phyloP scores from a whole-genome alignment of 2,797 vertebrate species.

The Hylomyscus alleni region DNA sequence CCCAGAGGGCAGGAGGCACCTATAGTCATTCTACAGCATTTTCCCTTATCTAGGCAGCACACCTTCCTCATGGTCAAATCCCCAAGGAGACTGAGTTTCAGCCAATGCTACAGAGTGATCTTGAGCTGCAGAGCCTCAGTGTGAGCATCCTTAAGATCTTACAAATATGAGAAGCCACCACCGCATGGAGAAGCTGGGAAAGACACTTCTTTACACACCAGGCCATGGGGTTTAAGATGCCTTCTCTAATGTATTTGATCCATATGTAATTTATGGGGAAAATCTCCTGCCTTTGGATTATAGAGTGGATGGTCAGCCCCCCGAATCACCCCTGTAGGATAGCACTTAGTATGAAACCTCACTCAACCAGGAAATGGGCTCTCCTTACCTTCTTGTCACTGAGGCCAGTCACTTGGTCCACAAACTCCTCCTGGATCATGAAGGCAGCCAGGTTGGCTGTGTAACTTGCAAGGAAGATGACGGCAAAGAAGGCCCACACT shows the following conservation, averaged over 20 bases:
- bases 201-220: not conserved
- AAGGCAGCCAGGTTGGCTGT: conserved; percentile 99
- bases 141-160: not conserved
- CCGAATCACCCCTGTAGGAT: not conserved
- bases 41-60: not conserved
- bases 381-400: conserved; percentile 97
- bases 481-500: conserved; percentile 99
- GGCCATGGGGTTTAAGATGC: not conserved
- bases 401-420: conserved; percentile 98
- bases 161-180: not conserved
- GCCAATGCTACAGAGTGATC: not conserved
- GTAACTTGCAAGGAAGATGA: conserved; percentile 99
- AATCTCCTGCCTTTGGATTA: not conserved
- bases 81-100: not conserved
- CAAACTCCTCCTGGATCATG: conserved; percentile 99
- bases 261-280: not conserved
- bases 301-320: not conserved
- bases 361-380: not conserved
- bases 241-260: not conserved
- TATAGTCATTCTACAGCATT: not conserved
- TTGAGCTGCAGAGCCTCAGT: not conserved
- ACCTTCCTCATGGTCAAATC: not conserved
- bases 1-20: not conserved
- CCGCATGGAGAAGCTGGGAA: not conserved
- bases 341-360: too few relatives aligned